Evolutionary conservation across 2,888 invertebrate genomes (phyloP).

Genomic region (Scaeva pyrastri): DNA sequence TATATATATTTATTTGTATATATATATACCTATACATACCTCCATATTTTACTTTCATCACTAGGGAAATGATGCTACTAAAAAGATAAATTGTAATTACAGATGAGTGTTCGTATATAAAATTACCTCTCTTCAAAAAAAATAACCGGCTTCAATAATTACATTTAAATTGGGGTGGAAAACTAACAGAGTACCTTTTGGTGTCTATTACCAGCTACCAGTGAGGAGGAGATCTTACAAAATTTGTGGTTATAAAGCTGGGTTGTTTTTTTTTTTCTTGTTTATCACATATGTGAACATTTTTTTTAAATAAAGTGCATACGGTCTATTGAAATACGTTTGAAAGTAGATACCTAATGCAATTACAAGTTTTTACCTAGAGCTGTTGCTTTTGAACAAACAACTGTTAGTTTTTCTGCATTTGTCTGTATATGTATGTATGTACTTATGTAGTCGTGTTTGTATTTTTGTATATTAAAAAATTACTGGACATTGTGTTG

Average conservation of each 20-base stretch:
- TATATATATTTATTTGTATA: slow-evolving; percentile 33
- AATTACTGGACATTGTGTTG: too few relatives aligned
- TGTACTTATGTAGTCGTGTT: too few relatives aligned
- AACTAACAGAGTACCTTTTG: slow-evolving; percentile 44
- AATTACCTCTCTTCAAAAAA: slow-evolving; percentile 78
- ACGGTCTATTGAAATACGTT: slow-evolving; percentile 36
- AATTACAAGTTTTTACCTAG: neutral
- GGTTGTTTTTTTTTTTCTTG: slow-evolving; percentile 37
- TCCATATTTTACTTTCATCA: slow-evolving; percentile 16
- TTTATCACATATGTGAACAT: slow-evolving; percentile 63
- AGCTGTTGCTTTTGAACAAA: neutral
- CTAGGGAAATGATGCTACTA: slow-evolving; percentile 13
- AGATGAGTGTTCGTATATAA: slow-evolving; percentile 79
- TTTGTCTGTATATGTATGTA: too few relatives aligned
- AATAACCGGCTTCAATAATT: slow-evolving; percentile 56
- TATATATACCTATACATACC: slow-evolving; percentile 1
- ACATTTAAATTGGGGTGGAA: slow-evolving; percentile 68
- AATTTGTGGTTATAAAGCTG: slow-evolving; percentile 68
- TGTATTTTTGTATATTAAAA: too few relatives aligned
- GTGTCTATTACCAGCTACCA: slow-evolving; percentile 29
- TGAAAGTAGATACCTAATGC: slow-evolving; percentile 61
- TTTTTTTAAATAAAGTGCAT: slow-evolving; percentile 73
- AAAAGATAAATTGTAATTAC: slow-evolving; percentile 76
- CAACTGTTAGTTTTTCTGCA: neutral
- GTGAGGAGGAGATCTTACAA: slow-evolving; percentile 9